Base-by-base conservation (phyloP, 2,113 vertebrate genomes). In the Onychostruthus taczanowskii region DNA sequence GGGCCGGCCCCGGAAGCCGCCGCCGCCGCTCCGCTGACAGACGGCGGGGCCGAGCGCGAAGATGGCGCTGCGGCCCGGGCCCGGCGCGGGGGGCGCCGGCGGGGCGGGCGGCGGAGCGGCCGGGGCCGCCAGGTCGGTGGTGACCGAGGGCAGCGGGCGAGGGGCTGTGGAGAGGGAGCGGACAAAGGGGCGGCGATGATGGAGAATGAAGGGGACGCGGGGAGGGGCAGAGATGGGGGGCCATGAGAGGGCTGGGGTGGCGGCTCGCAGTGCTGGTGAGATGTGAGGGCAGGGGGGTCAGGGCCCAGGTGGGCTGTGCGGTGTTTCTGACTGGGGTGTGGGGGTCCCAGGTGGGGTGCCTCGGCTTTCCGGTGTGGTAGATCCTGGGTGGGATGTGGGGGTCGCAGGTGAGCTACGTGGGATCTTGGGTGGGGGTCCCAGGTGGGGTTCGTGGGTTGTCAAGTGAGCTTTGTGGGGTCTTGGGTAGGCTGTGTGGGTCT, bases 321-420 rank as follows among this genome's bases (percentile, higher is more conserved):
- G 39, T 30, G 77, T 13, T 22, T 30, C 39, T 23, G 12, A 2
- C 2, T 2, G 62, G 10, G 21, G 4, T 33, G 3, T 28, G 55
- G 20, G n/a, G 49, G 41, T 64, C 23, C 7, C 30, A 4, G 83
- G 13, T 8, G 1, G 7, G 27, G 16, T 27, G 2, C 0, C 10
- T 7, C 0, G 52, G 22, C 22, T 63, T 37, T 26, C n/a, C 17
- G 58, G 74, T 47, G 2, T 13, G 66, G 28, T 8, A 4, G 16
- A 1, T 4, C 12, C 30, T 16, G 37, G 30, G 9, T 17, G 56
- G 13, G 56, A 6, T 53, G 33, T 21, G 56, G 16, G 37, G 13
- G 7, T 43, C 44, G 1, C 35, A 43, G 58, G 43, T 58, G 83
- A 6, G 43, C 8, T 58, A 1, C 5, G 14, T 56, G 20, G 35